Percentiles rank a stretch among this genome's conserved stretches.
Evolutionary conservation across 2,113 vertebrate genomes (phyloP).

Genomic region (Asarcornis scutulata): DNA sequence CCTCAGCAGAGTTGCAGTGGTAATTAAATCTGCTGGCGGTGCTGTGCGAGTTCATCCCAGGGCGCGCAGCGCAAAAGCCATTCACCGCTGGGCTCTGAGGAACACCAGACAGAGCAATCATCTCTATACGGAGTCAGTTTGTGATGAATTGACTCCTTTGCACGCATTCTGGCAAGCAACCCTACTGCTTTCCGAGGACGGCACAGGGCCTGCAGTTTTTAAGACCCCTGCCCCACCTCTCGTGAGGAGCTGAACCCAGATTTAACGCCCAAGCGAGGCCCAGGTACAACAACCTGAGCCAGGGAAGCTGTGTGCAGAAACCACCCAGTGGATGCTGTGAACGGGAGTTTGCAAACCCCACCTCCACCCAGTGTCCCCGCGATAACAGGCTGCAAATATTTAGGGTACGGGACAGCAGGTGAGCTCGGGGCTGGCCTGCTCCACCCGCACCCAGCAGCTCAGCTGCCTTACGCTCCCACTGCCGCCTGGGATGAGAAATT

Average conservation of each 20-base stretch:
- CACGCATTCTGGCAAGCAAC: not conserved
- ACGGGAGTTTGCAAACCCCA: not conserved
- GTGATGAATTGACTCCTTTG: not conserved
- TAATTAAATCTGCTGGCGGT: constrained; percentile 17
- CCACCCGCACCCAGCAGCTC: not conserved
- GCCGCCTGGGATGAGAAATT: not conserved
- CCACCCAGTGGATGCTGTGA: accelerated
- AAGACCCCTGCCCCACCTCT: not conserved
- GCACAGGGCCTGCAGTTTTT: not conserved
- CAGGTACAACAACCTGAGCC: not conserved
- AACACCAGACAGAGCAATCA: not conserved
- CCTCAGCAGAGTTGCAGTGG: constrained; percentile 50
- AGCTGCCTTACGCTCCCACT: not conserved
- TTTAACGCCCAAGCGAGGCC: not conserved
- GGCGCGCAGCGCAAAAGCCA: constrained; percentile 22
- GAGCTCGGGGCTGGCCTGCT: not conserved
- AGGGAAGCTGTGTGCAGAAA: not conserved
- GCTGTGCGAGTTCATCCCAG: constrained; percentile 16
- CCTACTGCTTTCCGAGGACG: not conserved
- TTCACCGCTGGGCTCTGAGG: not conserved
- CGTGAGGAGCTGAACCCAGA: not conserved
- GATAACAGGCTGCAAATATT: not conserved
- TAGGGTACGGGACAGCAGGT: not conserved
- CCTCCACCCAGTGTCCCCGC: not conserved
- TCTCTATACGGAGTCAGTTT: not conserved